Percentiles rank a stretch among this genome's conserved stretches.
These are phyloP conservation scores for Anthophora plumipes DNA, from an alignment of 2,888 invertebrate species.

Conservation along the genomic window DNA sequence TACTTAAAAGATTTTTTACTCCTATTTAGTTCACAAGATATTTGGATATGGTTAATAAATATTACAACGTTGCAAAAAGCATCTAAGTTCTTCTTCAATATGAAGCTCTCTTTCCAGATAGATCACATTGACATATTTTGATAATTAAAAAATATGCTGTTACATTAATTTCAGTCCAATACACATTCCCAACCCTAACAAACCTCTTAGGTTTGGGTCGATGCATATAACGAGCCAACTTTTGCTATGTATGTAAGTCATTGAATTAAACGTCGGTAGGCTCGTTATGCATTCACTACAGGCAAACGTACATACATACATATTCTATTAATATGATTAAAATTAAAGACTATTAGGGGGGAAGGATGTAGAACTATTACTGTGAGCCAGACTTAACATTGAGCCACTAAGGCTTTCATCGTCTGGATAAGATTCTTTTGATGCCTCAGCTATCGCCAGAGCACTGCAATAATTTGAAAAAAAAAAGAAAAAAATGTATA, in stretches of 20 bases:
- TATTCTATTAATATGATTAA: constrained; percentile 79
- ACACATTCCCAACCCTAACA: constrained; percentile 79
- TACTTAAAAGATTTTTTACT: constrained; percentile 58
- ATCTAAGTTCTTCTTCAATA: constrained; percentile 74
- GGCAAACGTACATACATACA: constrained; percentile 80
- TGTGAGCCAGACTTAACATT: constrained; percentile 97
- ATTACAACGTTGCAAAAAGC: constrained; percentile 75
- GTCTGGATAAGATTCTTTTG: constrained; percentile 94
- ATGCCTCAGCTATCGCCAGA: constrained; percentile 95
- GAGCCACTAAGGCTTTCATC: constrained; percentile 97
- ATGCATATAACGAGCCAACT: constrained; percentile 69
- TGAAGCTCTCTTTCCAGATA: constrained; percentile 70
- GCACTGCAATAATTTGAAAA: constrained; percentile 88
- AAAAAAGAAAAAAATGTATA: constrained; percentile 40
- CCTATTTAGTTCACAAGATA: constrained; percentile 64
- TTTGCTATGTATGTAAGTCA: constrained; percentile 72
- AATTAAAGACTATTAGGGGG: constrained; percentile 90
- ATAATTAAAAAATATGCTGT: constrained; percentile 71
- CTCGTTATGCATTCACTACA: constrained; percentile 77
- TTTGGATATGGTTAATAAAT: constrained; percentile 72
- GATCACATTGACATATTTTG: constrained; percentile 68
- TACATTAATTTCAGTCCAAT: constrained; percentile 79
- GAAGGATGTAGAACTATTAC: constrained; percentile 97
- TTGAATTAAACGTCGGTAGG: constrained; percentile 69
- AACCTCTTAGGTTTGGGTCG: constrained; percentile 71